Evolutionary conservation across 2,888 invertebrate genomes (phyloP).

Genomic region (Ariolimax columbianus): DNA sequence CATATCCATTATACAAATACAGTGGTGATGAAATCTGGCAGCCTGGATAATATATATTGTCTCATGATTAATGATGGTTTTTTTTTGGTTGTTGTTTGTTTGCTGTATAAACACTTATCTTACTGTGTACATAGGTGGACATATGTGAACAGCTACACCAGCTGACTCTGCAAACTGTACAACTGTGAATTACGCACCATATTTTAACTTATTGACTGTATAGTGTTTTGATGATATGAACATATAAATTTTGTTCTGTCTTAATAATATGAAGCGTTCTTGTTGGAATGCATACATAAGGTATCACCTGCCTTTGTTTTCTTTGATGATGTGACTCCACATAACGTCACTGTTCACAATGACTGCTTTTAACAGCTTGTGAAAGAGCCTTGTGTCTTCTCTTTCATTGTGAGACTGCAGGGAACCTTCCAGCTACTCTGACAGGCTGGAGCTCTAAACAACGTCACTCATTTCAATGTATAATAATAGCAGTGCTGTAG

Average conservation of each 20-base stretch:
- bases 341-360: too few relatives aligned
- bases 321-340: not conserved
- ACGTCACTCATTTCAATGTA: too few relatives aligned
- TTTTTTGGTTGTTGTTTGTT: not conserved
- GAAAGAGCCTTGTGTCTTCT: too few relatives aligned
- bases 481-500: too few relatives aligned
- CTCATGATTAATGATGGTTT: not conserved
- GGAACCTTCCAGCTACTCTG: too few relatives aligned
- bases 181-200: slow-evolving; percentile 34
- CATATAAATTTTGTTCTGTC: not conserved
- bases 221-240: slow-evolving; percentile 11
- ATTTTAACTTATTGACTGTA: slow-evolving; percentile 27
- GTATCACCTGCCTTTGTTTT: not conserved
- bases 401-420: too few relatives aligned
- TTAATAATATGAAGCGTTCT: slow-evolving; percentile 26
- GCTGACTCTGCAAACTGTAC: slow-evolving; percentile 34
- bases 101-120: not conserved
- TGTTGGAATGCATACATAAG: not conserved
- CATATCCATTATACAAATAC: not conserved
- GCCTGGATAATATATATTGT: not conserved
- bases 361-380: too few relatives aligned
- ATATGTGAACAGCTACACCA: not conserved
- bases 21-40: slow-evolving; percentile 1
- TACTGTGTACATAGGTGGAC: not conserved
- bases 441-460: too few relatives aligned